phyloP scores from a whole-genome alignment of 1,140 invertebrate species.

The Gonioctena quinquepunctata region DNA sequence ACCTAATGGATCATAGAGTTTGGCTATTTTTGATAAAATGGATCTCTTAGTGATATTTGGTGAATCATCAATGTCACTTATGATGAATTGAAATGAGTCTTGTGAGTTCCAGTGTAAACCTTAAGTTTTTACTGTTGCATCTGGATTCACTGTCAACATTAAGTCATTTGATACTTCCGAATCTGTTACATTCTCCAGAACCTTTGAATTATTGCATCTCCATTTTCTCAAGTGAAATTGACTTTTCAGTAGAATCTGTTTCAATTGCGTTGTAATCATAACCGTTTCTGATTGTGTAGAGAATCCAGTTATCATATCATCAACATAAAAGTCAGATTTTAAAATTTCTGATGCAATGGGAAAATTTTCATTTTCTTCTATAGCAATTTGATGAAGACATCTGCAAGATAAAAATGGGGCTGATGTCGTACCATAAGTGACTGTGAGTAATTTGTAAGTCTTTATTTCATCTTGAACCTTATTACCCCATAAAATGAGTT shows the following conservation, averaged over 20 bases:
- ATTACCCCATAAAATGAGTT: neutral
- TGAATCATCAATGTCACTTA: neutral
- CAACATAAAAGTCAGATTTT: neutral
- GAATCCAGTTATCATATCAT: neutral
- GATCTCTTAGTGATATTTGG: neutral
- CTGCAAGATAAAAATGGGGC: neutral
- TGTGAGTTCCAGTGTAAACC: neutral
- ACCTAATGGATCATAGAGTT: neutral
- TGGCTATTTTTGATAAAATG: neutral
- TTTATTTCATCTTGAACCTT: too few relatives aligned
- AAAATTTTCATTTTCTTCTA: neutral
- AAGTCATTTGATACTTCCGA: neutral
- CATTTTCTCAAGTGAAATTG: neutral
- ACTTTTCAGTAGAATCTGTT: neutral
- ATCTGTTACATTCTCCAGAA: neutral
- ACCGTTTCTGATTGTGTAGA: neutral
- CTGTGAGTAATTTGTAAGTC: neutral
- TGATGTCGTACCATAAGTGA: too few relatives aligned
- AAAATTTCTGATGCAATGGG: neutral
- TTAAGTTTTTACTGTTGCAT: neutral
- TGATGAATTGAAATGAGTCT: neutral
- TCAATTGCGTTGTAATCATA: neutral
- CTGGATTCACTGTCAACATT: neutral
- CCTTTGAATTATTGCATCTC: too few relatives aligned
- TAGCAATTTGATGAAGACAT: neutral